phyloP scores from a whole-genome alignment of 2,888 invertebrate species.

The Melanostoma mellinum region DNA sequence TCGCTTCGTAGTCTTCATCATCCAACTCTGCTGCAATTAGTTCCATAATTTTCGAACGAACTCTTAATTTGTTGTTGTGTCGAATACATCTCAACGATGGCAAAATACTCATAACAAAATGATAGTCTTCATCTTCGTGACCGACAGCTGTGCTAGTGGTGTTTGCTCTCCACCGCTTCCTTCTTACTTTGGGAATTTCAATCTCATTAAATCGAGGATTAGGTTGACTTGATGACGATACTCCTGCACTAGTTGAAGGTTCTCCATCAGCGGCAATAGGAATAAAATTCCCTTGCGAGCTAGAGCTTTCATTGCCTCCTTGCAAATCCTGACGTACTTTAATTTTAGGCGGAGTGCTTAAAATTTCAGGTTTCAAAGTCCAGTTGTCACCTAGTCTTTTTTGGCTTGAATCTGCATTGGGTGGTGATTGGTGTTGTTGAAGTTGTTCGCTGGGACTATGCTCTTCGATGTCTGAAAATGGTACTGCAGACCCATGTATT shows the following conservation, averaged over 20 bases:
- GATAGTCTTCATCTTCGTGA: constrained; percentile 75
- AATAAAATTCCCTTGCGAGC: not conserved
- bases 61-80: constrained; percentile 69
- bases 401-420: constrained; percentile 43
- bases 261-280: not conserved
- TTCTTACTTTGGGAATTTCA: not conserved
- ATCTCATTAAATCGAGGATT: not conserved
- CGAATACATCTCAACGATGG: constrained; percentile 73
- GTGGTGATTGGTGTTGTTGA: constrained; percentile 45
- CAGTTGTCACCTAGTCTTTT: constrained; percentile 11
- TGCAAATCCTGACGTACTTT: constrained; percentile 53
- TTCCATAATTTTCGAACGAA: constrained; percentile 67
- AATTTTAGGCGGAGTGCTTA: constrained; percentile 21
- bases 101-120: constrained; percentile 75
- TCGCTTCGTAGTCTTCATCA: not conserved
- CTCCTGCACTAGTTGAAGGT: constrained; percentile 29
- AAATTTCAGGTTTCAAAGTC: too few relatives aligned
- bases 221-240: constrained; percentile 26
- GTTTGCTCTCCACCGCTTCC: not conserved
- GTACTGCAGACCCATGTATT: not conserved
- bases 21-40: constrained; percentile 46
- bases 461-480: not conserved
- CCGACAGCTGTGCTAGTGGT: not conserved
- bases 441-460: constrained; percentile 7
- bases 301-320: constrained; percentile 1